Percentiles rank a stretch among this genome's conserved stretches.
These are phyloP conservation scores for Gobiocypris rarus DNA, from an alignment of 2,113 vertebrate genomes.

Conservation along the genomic window DNA sequence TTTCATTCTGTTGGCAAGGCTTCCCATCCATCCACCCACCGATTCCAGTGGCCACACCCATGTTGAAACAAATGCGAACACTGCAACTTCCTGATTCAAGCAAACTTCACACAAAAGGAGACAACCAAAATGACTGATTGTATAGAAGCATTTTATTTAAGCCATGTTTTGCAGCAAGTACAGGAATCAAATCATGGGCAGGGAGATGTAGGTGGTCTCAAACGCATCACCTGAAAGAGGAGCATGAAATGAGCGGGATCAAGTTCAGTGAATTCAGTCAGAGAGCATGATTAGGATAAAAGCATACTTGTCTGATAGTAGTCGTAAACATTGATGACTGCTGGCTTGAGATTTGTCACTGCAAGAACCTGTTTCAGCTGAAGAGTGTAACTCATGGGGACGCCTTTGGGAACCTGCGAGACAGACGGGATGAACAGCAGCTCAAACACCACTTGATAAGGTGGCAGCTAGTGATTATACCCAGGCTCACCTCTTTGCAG, in stretches of 20 bases:
- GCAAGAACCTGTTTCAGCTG: not conserved
- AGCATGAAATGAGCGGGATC: not conserved
- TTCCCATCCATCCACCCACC: too few species aligned
- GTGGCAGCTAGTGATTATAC: not conserved
- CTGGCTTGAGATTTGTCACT: not conserved
- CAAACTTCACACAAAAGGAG: too few species aligned
- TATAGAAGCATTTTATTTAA: not conserved
- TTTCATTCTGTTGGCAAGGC: too few species aligned
- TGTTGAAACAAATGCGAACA: too few species aligned
- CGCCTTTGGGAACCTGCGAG: not conserved
- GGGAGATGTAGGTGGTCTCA: not conserved
- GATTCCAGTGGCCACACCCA: too few species aligned
- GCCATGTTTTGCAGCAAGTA: too few species aligned
- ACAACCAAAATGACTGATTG: too few species aligned
- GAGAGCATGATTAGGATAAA: not conserved
- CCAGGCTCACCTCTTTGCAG: slow-evolving; percentile 61
- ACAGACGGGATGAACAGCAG: not conserved
- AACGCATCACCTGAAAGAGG: not conserved
- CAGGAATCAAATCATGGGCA: not conserved
- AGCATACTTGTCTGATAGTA: slow-evolving; percentile 11
- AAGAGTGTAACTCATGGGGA: not conserved
- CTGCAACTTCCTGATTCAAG: too few species aligned
- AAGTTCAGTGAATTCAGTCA: too few species aligned
- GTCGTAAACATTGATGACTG: not conserved
- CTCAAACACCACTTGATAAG: not conserved